Percentiles rank a stretch among this genome's conserved stretches.
Conservation (phyloP, 2,113 vertebrate genomes). For the mouse (Mus musculus) region DNA sequence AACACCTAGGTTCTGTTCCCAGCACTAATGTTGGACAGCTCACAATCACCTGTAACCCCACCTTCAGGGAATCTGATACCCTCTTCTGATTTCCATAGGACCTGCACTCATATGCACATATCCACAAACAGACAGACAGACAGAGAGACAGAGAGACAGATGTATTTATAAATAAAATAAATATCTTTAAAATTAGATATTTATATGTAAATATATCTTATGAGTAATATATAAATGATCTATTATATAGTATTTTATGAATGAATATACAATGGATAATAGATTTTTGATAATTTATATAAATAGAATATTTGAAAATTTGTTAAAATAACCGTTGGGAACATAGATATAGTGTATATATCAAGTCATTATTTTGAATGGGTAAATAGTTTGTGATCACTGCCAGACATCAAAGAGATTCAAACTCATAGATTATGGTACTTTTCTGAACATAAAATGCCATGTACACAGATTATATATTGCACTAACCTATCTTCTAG, state of each 20-base stretch:
- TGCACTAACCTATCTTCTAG: not conserved
- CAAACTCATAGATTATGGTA: not conserved
- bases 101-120: not conserved
- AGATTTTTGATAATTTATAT: not conserved
- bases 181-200: not conserved
- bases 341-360: not conserved
- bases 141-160: not conserved
- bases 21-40: no score
- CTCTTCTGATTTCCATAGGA: not conserved
- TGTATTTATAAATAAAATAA: not conserved
- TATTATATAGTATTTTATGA: not conserved
- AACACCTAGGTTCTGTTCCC: not conserved
- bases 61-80: not conserved
- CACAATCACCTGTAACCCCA: not conserved
- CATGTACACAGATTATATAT: not conserved
- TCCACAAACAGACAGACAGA: no score
- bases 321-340: not conserved
- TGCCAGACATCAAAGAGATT: not conserved
- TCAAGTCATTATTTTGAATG: not conserved
- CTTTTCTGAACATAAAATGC: constrained; percentile 26
- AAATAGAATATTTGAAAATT: constrained; percentile 16
- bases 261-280: not conserved
- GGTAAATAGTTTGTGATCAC: not conserved
- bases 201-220: not conserved
- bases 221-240: not conserved